Evolutionary conservation across 2,888 invertebrate genomes (phyloP).

Genomic region (Drosophila basisetae): DNA sequence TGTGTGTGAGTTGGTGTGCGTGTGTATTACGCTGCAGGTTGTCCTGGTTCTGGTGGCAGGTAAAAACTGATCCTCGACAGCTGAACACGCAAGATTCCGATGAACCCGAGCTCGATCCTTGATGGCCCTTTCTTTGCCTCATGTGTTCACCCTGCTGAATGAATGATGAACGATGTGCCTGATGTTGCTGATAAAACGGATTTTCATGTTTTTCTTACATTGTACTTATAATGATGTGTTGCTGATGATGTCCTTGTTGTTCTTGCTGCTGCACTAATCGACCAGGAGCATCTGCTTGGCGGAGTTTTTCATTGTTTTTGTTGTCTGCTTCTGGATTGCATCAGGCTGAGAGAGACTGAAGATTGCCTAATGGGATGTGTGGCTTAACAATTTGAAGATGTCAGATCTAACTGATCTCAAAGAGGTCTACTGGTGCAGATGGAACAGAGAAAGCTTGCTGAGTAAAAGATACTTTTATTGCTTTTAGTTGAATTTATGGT

Average conservation of each 20-base stretch:
- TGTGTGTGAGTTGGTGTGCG: conserved; percentile 10
- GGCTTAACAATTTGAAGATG: background rate
- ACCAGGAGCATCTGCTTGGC: conserved; percentile 25
- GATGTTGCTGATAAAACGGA: conserved; percentile 64
- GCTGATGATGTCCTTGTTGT: conserved; percentile 9
- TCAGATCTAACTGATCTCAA: background rate
- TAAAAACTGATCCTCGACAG: conserved; percentile 61
- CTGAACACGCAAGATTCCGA: conserved; percentile 56
- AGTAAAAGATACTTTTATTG: background rate
- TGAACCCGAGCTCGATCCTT: conserved; percentile 32
- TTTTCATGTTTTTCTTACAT: conserved; percentile 66
- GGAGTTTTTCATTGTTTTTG: conserved; percentile 11
- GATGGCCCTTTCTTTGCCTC: conserved; percentile 5
- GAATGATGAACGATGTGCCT: conserved; percentile 45
- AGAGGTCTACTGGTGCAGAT: background rate
- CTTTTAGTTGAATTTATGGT: background rate
- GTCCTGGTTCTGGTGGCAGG: conserved; percentile 44
- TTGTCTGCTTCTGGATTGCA: conserved; percentile 5
- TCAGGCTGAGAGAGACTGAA: background rate
- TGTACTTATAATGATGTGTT: conserved; percentile 32
- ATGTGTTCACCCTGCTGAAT: conserved; percentile 10
- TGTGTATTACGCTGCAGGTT: conserved; percentile 57
- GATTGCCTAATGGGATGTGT: background rate
- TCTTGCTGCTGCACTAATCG: conserved; percentile 22
- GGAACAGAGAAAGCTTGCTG: background rate